Evolutionary conservation across 2,113 vertebrate genomes (phyloP), one percentile per base, ranked within the genome.

Genomic region (Corydoras sp.): DNA sequence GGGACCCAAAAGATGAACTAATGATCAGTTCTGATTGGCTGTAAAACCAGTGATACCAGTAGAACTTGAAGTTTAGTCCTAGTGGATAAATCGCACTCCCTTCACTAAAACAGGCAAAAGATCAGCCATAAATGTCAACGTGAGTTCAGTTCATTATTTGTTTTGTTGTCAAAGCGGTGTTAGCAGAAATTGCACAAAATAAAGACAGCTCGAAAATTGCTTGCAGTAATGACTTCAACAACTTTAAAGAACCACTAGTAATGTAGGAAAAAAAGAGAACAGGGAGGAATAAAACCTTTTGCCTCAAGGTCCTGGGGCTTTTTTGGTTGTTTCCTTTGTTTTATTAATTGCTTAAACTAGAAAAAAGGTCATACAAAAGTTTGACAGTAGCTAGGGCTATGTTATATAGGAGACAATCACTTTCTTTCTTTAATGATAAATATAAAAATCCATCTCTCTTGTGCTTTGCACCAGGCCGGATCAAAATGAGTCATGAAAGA

Each of bases 211-310:
- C 15, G 15, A 18, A 32, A 61, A 62, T 43, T 14, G 63, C 30
- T 63, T 77, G 51, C 18, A 43, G 24, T 68, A 59, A 66, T 59
- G 65, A 58, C 53, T 71, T 65, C 54, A 54, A 61, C 35, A 68
- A 43, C 54, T 59, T 30, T 13, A 72, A 15, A 55, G 69, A 69
- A 24, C 58, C 58, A 15, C 32, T 51, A 24, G 30, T 69, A 67
- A 49, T n/a, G 32, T 53, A 59, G 54, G 56, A 60, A 71, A 71
- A 65, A 24, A 43, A 43, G 35, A 43, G 35, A 43, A 49, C 31
- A 56, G 18, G 43, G 61, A 5, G 10, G 62, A 31, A 35, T 32
- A 75, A 56, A 67, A 74, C 14, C 11, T 24, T 24, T 1, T 7
- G 18, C 53, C 43, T 68, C 18, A 58, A 48, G 32, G 30, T 70